phyloP scores from a whole-genome alignment of 2,888 invertebrate genomes.

The Leptopilina myrica region DNA sequence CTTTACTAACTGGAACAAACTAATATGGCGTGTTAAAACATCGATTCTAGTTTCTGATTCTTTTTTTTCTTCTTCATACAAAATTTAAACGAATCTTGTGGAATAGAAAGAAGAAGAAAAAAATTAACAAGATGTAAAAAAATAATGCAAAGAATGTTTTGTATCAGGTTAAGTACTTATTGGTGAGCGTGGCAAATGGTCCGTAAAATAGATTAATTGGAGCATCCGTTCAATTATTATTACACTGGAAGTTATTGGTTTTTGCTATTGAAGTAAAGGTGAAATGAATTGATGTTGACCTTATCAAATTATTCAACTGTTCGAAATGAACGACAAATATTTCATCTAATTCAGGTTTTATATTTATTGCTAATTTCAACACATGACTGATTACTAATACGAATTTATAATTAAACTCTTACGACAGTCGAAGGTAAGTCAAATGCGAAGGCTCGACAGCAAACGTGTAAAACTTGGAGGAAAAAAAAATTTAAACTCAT shows the following conservation, averaged over 20 bases:
- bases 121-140: not conserved
- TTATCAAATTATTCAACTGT: conserved; percentile 5
- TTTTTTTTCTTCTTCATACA: not conserved
- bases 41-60: not conserved
- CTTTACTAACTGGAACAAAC: conserved; percentile 24
- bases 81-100: not conserved
- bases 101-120: not conserved
- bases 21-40: conserved; percentile 3
- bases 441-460: not conserved
- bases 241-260: not conserved
- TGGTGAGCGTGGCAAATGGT: conserved; percentile 14
- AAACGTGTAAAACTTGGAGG: too few species aligned
- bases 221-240: not conserved
- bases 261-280: not conserved
- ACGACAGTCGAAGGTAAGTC: conserved; percentile 7
- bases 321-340: conserved; percentile 2
- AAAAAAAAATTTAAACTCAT: not conserved
- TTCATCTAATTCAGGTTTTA: not conserved
- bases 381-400: conserved; percentile 6
- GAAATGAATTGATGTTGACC: not conserved
- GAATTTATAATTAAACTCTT: conserved; percentile 1
- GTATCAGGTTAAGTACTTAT: not conserved
- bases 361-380: not conserved
- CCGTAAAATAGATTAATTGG: conserved; percentile 13
- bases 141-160: not conserved